Conservation (phyloP, 2,888 invertebrate species). For the Hydropsyche betteni region DNA sequence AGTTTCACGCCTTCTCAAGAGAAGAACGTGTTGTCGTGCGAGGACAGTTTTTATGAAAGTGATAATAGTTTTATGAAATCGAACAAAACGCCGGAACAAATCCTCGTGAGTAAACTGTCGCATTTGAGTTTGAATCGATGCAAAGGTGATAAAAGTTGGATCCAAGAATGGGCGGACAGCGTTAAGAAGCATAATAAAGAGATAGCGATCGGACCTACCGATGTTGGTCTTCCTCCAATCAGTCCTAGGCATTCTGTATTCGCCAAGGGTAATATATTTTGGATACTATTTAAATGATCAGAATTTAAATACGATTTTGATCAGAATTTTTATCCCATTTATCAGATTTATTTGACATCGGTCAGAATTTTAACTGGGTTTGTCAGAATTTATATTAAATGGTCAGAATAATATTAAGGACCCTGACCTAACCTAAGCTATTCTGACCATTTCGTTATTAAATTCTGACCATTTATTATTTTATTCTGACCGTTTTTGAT, state of each 20-base stretch:
- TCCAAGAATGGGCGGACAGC: constrained; percentile 73
- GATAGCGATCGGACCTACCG: constrained; percentile 56
- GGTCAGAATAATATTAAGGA: no score
- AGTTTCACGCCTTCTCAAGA: constrained; percentile 38
- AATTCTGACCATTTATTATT: no score
- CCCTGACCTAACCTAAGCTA: no score
- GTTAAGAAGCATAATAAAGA: constrained; percentile 66
- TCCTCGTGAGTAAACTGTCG: constrained; percentile 61
- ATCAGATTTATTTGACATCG: no score
- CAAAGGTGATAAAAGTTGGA: constrained; percentile 68
- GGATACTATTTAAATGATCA: no score
- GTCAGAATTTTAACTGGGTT: no score
- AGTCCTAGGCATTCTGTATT: constrained; percentile 59
- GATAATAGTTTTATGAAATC: constrained; percentile 56
- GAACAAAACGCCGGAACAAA: constrained; percentile 58
- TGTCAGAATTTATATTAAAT: no score
- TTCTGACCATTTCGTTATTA: no score
- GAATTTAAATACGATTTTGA: no score
- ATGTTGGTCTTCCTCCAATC: constrained; percentile 57
- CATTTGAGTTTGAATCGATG: constrained; percentile 64
- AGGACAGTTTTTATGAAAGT: constrained; percentile 53
- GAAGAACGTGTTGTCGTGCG: constrained; percentile 54
- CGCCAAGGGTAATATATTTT: constrained; percentile 58
- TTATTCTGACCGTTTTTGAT: no score
- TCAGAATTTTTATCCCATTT: no score